These are phyloP conservation scores for Puntigrus tetrazona DNA, from an alignment of 2,113 vertebrate genomes.

Conservation along the genomic window DNA sequence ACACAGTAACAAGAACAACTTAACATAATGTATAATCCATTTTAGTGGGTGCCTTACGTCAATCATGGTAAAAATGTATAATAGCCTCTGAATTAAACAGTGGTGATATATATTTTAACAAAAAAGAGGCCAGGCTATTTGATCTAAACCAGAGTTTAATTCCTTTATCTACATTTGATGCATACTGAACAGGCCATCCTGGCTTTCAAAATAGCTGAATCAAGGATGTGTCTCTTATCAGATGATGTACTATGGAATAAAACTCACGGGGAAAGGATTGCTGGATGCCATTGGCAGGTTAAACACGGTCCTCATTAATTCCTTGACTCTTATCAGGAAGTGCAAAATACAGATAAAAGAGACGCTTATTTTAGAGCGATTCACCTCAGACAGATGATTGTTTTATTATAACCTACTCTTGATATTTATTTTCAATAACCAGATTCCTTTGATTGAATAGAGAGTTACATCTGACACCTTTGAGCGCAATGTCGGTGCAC, in stretches of 20 bases:
- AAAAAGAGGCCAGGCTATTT: background rate
- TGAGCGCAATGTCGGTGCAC: background rate
- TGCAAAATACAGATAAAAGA: background rate
- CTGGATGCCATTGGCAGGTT: background rate
- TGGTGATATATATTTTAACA: background rate
- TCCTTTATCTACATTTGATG: background rate
- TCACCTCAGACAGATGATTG: background rate
- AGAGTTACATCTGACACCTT: background rate
- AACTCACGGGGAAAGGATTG: background rate
- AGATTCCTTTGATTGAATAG: background rate
- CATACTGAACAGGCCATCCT: background rate
- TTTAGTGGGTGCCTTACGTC: too few relatives aligned
- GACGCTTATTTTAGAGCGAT: background rate
- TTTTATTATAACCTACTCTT: background rate
- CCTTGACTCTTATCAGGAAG: background rate
- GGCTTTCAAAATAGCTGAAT: background rate
- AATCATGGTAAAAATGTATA: too few relatives aligned
- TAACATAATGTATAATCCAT: too few relatives aligned
- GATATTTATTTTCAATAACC: background rate
- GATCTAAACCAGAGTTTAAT: background rate
- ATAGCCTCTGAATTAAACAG: too few relatives aligned
- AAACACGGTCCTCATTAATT: conserved; percentile 14
- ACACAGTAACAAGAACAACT: too few relatives aligned
- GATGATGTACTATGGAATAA: background rate
- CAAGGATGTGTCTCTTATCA: background rate